Conservation (phyloP, 1,140 invertebrate species). For the Microplitis demolitor region DNA sequence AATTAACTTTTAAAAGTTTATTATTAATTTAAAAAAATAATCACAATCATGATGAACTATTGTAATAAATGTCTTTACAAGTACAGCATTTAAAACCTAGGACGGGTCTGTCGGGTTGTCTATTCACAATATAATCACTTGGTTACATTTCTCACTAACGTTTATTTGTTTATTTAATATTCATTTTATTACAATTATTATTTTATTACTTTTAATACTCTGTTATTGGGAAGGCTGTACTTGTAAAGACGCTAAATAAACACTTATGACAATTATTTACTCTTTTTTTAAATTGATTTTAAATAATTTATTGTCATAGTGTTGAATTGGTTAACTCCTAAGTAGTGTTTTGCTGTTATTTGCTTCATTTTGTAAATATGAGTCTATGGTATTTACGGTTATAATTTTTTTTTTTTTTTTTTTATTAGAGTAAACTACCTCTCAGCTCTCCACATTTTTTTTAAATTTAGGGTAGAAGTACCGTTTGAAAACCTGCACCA, state of each 20-base stretch:
- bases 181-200: not conserved
- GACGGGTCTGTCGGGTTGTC: not conserved
- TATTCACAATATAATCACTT: not conserved
- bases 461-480: too few relatives aligned
- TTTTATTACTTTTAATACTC: not conserved
- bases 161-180: not conserved
- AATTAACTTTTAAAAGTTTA: not conserved
- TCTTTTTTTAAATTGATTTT: too few relatives aligned
- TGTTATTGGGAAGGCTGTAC: conserved; percentile 15
- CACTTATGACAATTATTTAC: conserved; percentile 49
- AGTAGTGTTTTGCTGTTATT: conserved; percentile 48
- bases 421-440: not conserved
- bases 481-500: too few relatives aligned
- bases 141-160: not conserved
- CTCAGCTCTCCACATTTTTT: too few relatives aligned
- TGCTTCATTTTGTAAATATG: conserved; percentile 9
- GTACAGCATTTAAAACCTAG: not conserved
- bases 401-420: not conserved
- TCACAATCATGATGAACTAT: conserved; percentile 18
- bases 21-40: not conserved
- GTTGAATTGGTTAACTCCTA: conserved; percentile 56
- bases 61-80: conserved; percentile 12
- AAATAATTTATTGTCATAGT: conserved; percentile 31
- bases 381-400: conserved; percentile 43
- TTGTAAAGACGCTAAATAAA: conserved; percentile 45